Evolutionary conservation across 1,140 invertebrate species (phyloP).

Genomic region (Harpegnathos saltator): DNA sequence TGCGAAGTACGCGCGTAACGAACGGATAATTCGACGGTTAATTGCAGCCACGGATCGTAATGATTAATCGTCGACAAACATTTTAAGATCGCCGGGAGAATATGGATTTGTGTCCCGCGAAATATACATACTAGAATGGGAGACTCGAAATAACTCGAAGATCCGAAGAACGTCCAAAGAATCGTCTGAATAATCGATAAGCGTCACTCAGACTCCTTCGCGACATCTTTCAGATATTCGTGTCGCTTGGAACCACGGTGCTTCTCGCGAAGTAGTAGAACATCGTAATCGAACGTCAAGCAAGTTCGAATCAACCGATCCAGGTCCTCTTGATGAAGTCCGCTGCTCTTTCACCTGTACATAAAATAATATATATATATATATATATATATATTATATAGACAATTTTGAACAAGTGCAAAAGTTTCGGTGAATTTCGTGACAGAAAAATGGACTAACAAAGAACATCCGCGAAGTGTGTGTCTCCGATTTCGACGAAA

Average conservation of each 20-base stretch:
- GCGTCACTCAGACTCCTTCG: not conserved
- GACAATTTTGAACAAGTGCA: too few species aligned
- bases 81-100: not conserved
- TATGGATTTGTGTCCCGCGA: not conserved
- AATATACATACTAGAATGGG: not conserved
- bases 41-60: not conserved
- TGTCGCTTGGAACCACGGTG: not conserved
- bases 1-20: not conserved
- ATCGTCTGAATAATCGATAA: not conserved
- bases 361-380: not conserved
- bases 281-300: not conserved
- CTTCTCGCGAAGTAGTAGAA: not conserved
- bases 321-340: slow-evolving; percentile 92
- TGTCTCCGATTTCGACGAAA: too few species aligned
- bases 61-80: not conserved
- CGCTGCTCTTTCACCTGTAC: slow-evolving; percentile 88
- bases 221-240: slow-evolving; percentile 12
- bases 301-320: slow-evolving; percentile 78
- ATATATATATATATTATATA: not conserved
- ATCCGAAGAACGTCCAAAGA: not conserved
- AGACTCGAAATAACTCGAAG: slow-evolving; percentile 17
- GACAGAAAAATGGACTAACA: too few species aligned
- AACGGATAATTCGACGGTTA: not conserved
- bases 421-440: too few species aligned
- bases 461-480: too few species aligned